Base-by-base conservation (phyloP, 1,140 invertebrate species). In the Charaxes varanes region DNA sequence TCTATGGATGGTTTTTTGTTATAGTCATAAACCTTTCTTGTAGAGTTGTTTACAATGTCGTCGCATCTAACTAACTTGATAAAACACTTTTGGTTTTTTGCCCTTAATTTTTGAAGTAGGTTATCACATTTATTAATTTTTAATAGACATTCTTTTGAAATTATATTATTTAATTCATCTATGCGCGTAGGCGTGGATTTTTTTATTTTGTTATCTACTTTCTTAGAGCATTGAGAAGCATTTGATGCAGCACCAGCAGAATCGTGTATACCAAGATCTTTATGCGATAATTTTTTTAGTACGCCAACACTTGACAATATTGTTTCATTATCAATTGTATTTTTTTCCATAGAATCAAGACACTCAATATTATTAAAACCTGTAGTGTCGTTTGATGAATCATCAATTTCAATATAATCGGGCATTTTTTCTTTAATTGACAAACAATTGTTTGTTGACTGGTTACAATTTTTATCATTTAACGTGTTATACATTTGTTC, bases 61-160 rank as follows among this genome's bases (percentile, higher is more conserved):
- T 79, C 74, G 43, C 64, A 76, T 42, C 62, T 64, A 18, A 60
- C 19, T 37, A 78, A 44, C 33, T 50, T 60, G 12, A 78, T 54
- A 53, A 41, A 65, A 59, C 70, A 78, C 14, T 17, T 16, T 6
- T 19, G 37, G 14, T 38, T 46, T 27, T 37, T 16, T 13, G 51
- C 22, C 14, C 52, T 49, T 8, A 56, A 36, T 27, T 54, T 48
- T 40, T 51, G 40, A 17, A 59, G 24, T n/a, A 70, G 45, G 22
- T 62, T 34, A 12, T 62, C 61, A 38, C 55, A 64, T 28, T 50
- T 60, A n/a, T 41, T 34, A 12, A 64, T 37, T 32, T 45, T 51
- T 14, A 64, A 41, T 18, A 40, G 21, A 46, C 54, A 60, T 24
- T 53, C 21, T 34, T 44, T 54, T 3, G 34, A 8, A n/a, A n/a